A percentile compares a stretch with the other conserved stretches of the same genome.
phyloP scores from a whole-genome alignment of 2,888 invertebrate genomes.

The Acleris emargana region DNA sequence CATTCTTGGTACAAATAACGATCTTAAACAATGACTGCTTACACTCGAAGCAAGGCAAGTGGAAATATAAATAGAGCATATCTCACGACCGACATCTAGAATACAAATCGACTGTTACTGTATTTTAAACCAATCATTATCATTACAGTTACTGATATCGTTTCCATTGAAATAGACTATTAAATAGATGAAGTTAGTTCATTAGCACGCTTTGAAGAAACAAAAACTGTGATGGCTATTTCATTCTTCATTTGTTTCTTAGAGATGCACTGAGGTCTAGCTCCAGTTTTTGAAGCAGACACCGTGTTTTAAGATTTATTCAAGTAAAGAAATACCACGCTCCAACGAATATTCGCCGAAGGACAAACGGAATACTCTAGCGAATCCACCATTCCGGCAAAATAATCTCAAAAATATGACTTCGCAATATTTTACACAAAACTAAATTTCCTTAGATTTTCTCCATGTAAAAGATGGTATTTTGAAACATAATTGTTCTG shows the following conservation, averaged over 20 bases:
- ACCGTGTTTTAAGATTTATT: constrained; percentile 39
- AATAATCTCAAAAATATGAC: constrained; percentile 33
- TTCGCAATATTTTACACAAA: constrained; percentile 5
- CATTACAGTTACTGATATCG: constrained; percentile 16
- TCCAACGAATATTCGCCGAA: constrained; percentile 43
- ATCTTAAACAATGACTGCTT: constrained; percentile 12
- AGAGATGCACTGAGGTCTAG: background rate
- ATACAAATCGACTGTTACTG: constrained; percentile 42
- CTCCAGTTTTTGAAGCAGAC: background rate
- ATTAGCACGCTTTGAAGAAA: constrained; percentile 2
- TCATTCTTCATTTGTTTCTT: too few relatives aligned
- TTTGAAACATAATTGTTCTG: background rate
- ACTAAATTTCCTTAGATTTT: background rate
- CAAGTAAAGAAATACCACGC: constrained; percentile 45
- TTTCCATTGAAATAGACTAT: background rate
- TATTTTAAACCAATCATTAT: constrained; percentile 19
- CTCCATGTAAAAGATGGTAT: too few relatives aligned
- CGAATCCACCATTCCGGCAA: constrained; percentile 40
- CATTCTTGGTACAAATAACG: constrained; percentile 7
- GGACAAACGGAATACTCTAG: constrained; percentile 42
- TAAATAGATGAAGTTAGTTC: background rate
- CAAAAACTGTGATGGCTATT: too few relatives aligned
- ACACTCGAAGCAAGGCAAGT: background rate
- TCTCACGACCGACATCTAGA: constrained; percentile 45
- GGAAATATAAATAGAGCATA: constrained; percentile 45